Percentiles rank a stretch among this genome's conserved stretches.
These are phyloP conservation scores for Semnornis frantzii DNA, from an alignment of 2,113 vertebrate species.

Conservation along the genomic window DNA sequence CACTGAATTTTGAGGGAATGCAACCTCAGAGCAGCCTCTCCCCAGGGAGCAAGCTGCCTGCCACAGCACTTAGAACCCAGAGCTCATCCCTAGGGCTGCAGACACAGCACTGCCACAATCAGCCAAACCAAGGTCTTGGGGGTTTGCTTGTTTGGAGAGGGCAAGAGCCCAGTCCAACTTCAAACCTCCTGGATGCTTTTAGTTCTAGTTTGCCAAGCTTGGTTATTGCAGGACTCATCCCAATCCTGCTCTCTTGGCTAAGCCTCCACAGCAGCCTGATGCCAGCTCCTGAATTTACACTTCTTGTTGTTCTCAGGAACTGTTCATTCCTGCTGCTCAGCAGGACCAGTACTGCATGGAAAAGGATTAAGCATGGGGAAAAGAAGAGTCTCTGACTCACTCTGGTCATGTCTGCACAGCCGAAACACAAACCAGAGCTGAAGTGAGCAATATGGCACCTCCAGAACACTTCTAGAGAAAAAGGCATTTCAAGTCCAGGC, in stretches of 20 bases:
- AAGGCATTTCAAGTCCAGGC: background rate
- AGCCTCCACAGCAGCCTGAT: background rate
- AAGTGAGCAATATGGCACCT: background rate
- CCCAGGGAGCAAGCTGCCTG: background rate
- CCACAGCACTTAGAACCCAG: background rate
- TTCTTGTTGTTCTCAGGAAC: background rate
- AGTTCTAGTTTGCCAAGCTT: too few species aligned
- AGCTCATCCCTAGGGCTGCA: background rate
- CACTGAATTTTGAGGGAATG: background rate
- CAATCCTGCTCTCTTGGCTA: background rate
- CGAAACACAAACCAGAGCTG: background rate
- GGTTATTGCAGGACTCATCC: background rate
- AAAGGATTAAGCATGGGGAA: background rate
- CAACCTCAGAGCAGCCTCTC: background rate
- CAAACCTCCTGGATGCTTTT: background rate
- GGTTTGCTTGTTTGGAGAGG: background rate
- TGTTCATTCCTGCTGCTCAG: background rate
- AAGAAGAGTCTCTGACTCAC: background rate
- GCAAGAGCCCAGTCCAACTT: background rate
- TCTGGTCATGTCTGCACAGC: background rate
- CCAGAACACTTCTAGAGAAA: background rate
- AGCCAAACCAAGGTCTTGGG: background rate
- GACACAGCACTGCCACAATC: background rate
- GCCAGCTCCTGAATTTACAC: background rate
- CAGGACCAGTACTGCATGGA: background rate